Evolutionary conservation across 2,888 invertebrate genomes (phyloP).

Genomic region (Ceriagrion tenellum): DNA sequence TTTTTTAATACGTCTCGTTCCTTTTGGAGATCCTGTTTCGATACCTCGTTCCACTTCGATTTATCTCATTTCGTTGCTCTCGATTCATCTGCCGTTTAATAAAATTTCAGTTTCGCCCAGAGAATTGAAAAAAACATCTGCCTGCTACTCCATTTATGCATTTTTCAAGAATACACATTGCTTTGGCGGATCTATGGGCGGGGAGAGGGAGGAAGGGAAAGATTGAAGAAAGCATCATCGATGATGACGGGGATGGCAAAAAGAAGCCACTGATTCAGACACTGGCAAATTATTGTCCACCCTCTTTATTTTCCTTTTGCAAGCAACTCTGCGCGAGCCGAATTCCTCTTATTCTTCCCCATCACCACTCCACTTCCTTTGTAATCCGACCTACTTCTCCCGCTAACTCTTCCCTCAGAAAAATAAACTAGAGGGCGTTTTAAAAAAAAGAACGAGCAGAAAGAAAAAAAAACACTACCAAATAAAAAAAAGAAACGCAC

Average conservation of each 20-base stretch:
- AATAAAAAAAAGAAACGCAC: not conserved
- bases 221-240: not conserved
- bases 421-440: not conserved
- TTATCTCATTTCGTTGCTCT: not conserved
- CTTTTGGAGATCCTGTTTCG: not conserved
- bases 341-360: not conserved
- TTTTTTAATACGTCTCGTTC: not conserved
- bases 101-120: not conserved
- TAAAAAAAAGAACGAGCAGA: not conserved
- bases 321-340: not conserved
- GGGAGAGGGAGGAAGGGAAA: too few relatives aligned
- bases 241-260: not conserved
- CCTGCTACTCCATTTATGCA: not conserved
- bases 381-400: constrained; percentile 59
- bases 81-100: not conserved
- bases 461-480: not conserved
- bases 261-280: not conserved
- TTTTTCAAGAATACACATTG: not conserved
- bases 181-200: too few relatives aligned
- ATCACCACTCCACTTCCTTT: constrained; percentile 30
- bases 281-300: not conserved
- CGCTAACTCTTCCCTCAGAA: not conserved
- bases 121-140: not conserved
- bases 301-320: not conserved
- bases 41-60: too few relatives aligned